Conservation (phyloP, 2,113 vertebrate genomes). For the Gopherus evgoodei region DNA sequence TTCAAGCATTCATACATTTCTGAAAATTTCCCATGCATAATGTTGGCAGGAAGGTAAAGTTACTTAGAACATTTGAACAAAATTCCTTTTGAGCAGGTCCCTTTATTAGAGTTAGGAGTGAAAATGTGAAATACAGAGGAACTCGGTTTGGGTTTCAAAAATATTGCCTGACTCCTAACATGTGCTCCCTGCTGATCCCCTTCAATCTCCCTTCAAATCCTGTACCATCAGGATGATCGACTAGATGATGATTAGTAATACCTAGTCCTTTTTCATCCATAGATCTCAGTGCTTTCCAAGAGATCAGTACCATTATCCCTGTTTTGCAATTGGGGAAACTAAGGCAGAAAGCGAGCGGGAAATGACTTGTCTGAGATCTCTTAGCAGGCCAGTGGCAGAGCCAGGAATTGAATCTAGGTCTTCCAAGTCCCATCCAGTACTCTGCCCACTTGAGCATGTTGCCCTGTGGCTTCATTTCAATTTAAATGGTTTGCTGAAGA, state of each 20-base stretch:
- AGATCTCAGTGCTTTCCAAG: neutral
- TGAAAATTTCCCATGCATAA: neutral
- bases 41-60: neutral
- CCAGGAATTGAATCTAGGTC: neutral
- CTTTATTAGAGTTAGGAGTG: neutral
- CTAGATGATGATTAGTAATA: neutral
- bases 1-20: neutral
- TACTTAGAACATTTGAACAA: neutral
- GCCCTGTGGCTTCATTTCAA: neutral
- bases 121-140: neutral
- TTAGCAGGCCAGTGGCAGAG: neutral
- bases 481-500: neutral
- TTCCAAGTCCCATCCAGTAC: neutral
- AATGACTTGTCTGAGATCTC: neutral
- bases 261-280: neutral
- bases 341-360: fast-evolving
- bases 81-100: neutral
- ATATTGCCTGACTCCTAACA: neutral
- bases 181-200: neutral
- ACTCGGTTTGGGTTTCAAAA: neutral
- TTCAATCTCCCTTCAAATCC: neutral
- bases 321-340: neutral
- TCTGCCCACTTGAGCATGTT: neutral
- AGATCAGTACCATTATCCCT: neutral
- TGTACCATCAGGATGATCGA: neutral